Evolutionary conservation across 2,113 vertebrate species (phyloP).

Genomic region (Cygnus atratus): DNA sequence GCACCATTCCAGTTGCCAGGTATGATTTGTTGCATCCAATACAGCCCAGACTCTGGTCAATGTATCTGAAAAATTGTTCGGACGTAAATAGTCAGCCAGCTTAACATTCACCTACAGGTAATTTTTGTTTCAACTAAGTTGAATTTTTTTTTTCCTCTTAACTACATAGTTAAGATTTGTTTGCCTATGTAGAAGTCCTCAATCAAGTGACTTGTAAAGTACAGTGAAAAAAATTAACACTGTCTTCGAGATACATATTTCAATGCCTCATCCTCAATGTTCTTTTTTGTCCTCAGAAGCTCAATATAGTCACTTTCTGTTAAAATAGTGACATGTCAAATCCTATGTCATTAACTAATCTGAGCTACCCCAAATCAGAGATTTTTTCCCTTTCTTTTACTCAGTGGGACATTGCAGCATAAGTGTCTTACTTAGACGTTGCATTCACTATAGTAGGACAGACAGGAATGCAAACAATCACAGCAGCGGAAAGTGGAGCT

Average conservation of each 20-base stretch:
- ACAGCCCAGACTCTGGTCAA: neutral
- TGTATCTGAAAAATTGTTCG: rapidly evolving
- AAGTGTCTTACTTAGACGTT: neutral
- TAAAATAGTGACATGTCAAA: neutral
- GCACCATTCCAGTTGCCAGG: neutral
- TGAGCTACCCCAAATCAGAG: neutral
- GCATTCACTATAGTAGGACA: neutral
- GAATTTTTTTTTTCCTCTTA: neutral
- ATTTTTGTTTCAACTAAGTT: neutral
- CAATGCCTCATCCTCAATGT: neutral
- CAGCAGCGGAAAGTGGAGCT: neutral
- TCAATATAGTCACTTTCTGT: neutral
- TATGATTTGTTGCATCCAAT: neutral
- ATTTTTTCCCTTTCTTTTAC: neutral
- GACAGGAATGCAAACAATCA: neutral
- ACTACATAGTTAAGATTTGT: neutral
- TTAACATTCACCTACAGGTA: neutral
- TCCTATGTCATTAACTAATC: neutral
- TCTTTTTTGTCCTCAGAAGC: neutral
- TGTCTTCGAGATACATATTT: neutral
- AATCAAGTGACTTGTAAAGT: neutral
- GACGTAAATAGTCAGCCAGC: neutral
- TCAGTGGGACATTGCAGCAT: neutral
- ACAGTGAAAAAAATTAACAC: neutral
- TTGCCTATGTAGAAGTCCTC: neutral